Evolutionary conservation across 2,113 vertebrate species (phyloP).

Genomic region (Acrocephalus arundinaceus): DNA sequence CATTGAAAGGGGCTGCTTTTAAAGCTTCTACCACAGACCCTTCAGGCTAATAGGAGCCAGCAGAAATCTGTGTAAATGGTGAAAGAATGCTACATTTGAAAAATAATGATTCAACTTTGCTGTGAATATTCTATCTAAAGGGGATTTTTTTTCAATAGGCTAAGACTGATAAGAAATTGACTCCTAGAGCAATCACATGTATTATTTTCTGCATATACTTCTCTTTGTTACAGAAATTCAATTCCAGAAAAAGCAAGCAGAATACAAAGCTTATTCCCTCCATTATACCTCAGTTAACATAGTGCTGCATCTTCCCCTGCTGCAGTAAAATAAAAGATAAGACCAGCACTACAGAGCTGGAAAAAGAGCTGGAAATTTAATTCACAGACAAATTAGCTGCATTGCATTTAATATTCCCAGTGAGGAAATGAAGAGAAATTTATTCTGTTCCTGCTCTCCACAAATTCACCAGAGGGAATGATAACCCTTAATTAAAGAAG

Average conservation of each 20-base stretch:
- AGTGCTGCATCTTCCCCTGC: not conserved
- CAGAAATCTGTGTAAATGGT: not conserved
- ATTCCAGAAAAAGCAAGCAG: not conserved
- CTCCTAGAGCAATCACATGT: not conserved
- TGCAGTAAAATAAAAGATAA: conserved; percentile 11
- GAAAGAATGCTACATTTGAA: not conserved
- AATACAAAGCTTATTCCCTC: not conserved
- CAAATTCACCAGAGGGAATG: conserved; percentile 45
- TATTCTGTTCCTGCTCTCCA: conserved; percentile 25
- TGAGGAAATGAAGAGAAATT: conserved; percentile 55
- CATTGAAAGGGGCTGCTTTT: not conserved
- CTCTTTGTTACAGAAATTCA: not conserved
- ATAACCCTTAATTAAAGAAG: conserved; percentile 56
- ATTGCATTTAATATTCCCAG: conserved; percentile 51
- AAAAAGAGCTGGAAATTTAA: conserved; percentile 24
- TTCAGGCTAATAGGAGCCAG: not conserved
- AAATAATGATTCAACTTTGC: not conserved
- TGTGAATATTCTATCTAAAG: not conserved
- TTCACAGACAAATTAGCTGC: conserved; percentile 39
- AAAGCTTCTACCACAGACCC: not conserved
- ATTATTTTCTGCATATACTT: not conserved
- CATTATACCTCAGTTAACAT: not conserved
- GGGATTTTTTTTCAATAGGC: not conserved
- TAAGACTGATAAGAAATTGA: not conserved
- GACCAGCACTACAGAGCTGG: not conserved